phyloP scores from a whole-genome alignment of 1,140 invertebrate species.

The Ruditapes philippinarum region DNA sequence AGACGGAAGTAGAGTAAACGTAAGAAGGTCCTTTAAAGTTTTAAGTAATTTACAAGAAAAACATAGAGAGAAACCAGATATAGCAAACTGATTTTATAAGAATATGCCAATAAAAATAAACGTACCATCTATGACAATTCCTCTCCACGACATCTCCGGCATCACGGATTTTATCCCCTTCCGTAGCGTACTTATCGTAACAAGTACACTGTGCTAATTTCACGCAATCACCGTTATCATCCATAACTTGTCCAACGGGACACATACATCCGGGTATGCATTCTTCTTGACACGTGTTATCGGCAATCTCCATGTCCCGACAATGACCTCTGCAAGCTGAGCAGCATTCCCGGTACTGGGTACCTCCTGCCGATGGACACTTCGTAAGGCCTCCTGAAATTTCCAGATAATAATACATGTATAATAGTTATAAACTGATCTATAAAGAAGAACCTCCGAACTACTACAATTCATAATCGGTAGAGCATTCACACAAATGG shows the following conservation, averaged over 20 bases:
- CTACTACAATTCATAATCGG: too few relatives aligned
- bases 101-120: too few relatives aligned
- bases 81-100: too few relatives aligned
- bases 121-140: conserved; percentile 67
- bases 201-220: conserved; percentile 61
- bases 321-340: conserved; percentile 62
- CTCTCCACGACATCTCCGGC: conserved; percentile 57
- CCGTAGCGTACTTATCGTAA: conserved; percentile 64
- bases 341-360: conserved; percentile 59
- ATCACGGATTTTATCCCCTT: conserved; percentile 49
- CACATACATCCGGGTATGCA: conserved; percentile 68
- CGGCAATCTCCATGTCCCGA: conserved; percentile 60
- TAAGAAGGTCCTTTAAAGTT: too few relatives aligned
- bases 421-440: too few relatives aligned
- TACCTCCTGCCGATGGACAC: conserved; percentile 17
- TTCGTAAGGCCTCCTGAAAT: conserved; percentile 19
- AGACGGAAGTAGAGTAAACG: too few relatives aligned
- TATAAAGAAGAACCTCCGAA: too few relatives aligned
- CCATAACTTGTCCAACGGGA: conserved; percentile 45
- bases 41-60: too few relatives aligned
- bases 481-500: too few relatives aligned
- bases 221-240: conserved; percentile 68
- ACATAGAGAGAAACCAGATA: too few relatives aligned
- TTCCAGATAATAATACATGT: too few relatives aligned
- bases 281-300: conserved; percentile 64